Base-by-base conservation (phyloP, 2,888 invertebrate species). In the Drosophila demipolita region DNA sequence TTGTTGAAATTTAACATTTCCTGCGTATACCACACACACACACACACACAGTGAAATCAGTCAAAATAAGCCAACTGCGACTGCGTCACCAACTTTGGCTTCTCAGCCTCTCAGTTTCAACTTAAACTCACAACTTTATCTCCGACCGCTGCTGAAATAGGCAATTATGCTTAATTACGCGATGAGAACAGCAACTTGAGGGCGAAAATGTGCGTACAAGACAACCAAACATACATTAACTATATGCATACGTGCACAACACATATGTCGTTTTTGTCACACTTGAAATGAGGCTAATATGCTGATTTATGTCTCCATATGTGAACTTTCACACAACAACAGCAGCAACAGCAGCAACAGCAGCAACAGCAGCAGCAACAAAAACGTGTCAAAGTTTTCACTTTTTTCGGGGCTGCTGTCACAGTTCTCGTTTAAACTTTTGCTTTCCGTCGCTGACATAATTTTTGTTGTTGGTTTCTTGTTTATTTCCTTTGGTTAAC, bases 201-300 rank as follows among this genome's bases (percentile, higher is more conserved):
- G 78, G 76, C 72, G 63, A 71, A 69, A 65, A 81, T 78, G 74
- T 74, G 66, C 40, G 68, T 75, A 66, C 54, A 53, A 66, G 48
- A 57, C 58, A 53, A 11, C 12, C 20, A 15, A 53, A 63, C 4
- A 49, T 32, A 62, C 26, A 70, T 60, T 26, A 52, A 8, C 15
- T 9, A 52, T 3, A 40, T 9, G 26, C 20, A 17, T 29, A 26
- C 5, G 9, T 11, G 29, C 12, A 63, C 29, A 55, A 63, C 29
- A 55, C 40, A 55, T 57, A 45, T 64, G 38, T 58, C 53, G 36
- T 45, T 48, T 48, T 63, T 60, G 64, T 75, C 62, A 60, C 55
- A 57, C 57, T 60, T 63, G 75, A 82, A 91, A 80, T 77, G 81
- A 80, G 91, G 91, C 89, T 90, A 91, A 91, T 91, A 90, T 79